phyloP scores from a whole-genome alignment of 2,888 invertebrate genomes.

The Phalera bucephala region DNA sequence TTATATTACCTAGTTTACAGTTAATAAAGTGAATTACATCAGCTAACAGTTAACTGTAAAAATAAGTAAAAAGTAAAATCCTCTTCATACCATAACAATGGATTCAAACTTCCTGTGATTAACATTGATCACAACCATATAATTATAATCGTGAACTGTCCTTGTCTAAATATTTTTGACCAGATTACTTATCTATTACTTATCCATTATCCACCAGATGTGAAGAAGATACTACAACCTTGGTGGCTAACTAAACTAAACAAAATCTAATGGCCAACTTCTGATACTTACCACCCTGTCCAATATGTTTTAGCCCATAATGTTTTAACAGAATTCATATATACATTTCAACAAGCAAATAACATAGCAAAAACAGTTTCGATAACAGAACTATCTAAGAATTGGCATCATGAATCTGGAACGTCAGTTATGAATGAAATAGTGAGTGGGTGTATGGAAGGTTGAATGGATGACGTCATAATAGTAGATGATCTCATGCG shows the following conservation, averaged over 20 bases:
- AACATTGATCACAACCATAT: too few species aligned
- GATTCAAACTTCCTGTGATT: too few species aligned
- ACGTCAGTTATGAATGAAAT: slow-evolving; percentile 32
- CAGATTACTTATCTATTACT: too few species aligned
- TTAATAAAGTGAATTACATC: too few species aligned
- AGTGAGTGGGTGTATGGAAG: slow-evolving; percentile 28
- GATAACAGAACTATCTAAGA: slow-evolving; percentile 22
- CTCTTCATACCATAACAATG: too few species aligned
- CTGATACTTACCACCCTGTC: background rate
- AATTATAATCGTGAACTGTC: too few species aligned
- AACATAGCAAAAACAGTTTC: slow-evolving; percentile 11
- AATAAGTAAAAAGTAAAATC: too few species aligned
- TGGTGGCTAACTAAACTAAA: background rate
- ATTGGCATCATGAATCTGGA: slow-evolving; percentile 16
- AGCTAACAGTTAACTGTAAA: too few species aligned
- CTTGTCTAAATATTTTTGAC: too few species aligned
- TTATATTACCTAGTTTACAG: too few species aligned
- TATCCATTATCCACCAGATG: too few species aligned
- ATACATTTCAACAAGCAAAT: background rate
- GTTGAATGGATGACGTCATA: slow-evolving; percentile 34
- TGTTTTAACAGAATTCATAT: too few species aligned
- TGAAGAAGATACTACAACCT: background rate
- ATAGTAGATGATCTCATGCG: slow-evolving; percentile 23
- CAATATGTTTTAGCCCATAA: background rate
- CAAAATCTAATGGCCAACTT: background rate